Conservation (phyloP, 2,888 invertebrate genomes). For the Byasa hedistus region DNA sequence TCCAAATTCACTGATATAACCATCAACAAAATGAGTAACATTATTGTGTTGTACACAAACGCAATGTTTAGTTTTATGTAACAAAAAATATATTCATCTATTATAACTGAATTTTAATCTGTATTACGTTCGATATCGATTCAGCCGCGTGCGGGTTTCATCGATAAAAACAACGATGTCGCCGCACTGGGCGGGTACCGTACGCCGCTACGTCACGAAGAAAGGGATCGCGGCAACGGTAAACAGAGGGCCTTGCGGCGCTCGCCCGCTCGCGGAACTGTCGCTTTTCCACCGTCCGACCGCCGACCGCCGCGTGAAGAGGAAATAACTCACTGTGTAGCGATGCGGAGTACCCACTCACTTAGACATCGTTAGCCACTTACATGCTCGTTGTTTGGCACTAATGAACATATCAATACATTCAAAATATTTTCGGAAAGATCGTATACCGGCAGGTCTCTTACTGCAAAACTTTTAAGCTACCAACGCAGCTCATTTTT, state of each 20-base stretch:
- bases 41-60: too few species aligned
- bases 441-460: not conserved
- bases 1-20: too few species aligned
- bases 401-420: not conserved
- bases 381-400: not conserved
- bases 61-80: too few species aligned
- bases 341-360: not conserved
- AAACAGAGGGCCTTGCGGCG: conserved; percentile 54
- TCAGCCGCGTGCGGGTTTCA: conserved; percentile 24
- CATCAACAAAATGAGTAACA: too few species aligned
- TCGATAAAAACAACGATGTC: conserved; percentile 32
- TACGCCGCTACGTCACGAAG: conserved; percentile 75
- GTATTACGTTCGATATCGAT: not conserved
- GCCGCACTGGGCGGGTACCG: conserved; percentile 68
- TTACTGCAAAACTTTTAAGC: too few species aligned
- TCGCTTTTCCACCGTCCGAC: conserved; percentile 60
- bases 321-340: conserved; percentile 6
- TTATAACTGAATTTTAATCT: not conserved
- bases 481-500: too few species aligned
- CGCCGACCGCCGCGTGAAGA: not conserved
- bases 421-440: not conserved
- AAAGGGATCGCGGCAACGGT: conserved; percentile 72
- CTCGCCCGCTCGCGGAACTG: conserved; percentile 54
- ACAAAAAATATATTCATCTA: too few species aligned
- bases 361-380: not conserved